Percentiles rank a stretch among this genome's conserved stretches.
phyloP scores from a whole-genome alignment of 2,888 invertebrate genomes.

The Xestia xanthographa region DNA sequence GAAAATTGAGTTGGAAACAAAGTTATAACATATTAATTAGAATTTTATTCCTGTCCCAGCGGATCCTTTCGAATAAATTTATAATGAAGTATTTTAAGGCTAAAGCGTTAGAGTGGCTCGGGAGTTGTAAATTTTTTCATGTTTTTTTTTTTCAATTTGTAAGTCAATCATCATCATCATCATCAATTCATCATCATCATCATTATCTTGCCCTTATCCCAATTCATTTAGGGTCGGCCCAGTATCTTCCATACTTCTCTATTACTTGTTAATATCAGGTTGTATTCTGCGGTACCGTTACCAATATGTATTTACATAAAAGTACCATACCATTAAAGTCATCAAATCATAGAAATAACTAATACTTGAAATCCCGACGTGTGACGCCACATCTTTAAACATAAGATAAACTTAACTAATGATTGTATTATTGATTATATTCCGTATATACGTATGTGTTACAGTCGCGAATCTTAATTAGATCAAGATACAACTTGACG shows the following conservation, averaged over 20 bases:
- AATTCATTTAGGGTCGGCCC: no score
- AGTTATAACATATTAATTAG: slow-evolving; percentile 35
- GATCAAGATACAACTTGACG: neutral
- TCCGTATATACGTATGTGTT: neutral
- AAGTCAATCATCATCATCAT: neutral
- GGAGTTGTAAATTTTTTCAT: neutral
- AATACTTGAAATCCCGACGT: neutral
- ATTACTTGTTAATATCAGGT: neutral
- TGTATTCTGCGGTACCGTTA: neutral
- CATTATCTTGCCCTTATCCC: no score
- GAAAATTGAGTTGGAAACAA: slow-evolving; percentile 32
- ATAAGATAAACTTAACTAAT: neutral
- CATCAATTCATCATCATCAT: no score
- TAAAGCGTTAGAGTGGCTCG: neutral
- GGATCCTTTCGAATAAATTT: slow-evolving; percentile 44
- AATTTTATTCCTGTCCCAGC: slow-evolving; percentile 31
- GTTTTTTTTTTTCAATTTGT: neutral
- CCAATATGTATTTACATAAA: neutral
- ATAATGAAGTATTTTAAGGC: slow-evolving; percentile 38
- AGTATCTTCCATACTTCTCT: no score
- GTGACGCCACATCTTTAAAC: neutral
- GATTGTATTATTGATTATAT: no score
- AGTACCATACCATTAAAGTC: no score
- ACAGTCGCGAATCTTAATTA: neutral
- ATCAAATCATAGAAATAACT: neutral